Percentiles rank a stretch among this genome's conserved stretches.
phyloP scores from a whole-genome alignment of 1,140 invertebrate genomes.

The Lordiphosa mommai region DNA sequence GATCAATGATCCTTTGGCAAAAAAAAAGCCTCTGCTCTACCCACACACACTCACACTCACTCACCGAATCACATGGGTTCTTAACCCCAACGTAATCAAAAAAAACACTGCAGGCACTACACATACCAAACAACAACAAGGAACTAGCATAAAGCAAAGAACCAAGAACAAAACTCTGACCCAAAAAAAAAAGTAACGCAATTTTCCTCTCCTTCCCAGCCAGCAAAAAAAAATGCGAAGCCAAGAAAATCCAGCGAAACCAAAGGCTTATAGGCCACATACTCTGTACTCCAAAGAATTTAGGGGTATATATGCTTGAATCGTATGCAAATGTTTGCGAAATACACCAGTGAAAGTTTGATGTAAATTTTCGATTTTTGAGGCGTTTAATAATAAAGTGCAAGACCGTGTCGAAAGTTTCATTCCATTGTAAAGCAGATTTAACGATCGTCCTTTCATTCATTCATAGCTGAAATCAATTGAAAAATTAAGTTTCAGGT shows the following conservation, averaged over 20 bases:
- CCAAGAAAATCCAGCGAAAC: conserved; percentile 40
- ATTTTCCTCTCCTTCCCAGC: conserved; percentile 17
- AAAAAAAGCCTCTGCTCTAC: conserved; percentile 18
- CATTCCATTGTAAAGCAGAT: too few species aligned
- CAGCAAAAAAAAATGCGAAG: conserved; percentile 8
- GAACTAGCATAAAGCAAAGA: conserved; percentile 3
- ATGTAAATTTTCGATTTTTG: too few species aligned
- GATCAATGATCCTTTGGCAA: conserved; percentile 3
- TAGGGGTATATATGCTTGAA: too few species aligned
- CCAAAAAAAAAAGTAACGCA: conserved; percentile 23
- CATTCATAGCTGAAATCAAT: too few species aligned
- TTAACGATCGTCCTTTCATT: too few species aligned
- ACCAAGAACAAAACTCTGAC: conserved; percentile 6
- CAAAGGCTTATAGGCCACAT: conserved; percentile 9
- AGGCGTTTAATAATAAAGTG: too few species aligned
- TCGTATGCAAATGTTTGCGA: too few species aligned
- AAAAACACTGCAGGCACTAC: conserved; percentile 10
- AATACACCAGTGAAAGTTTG: too few species aligned
- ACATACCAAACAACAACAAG: conserved; percentile 4
- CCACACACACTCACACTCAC: conserved; percentile 12
- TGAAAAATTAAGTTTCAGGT: too few species aligned
- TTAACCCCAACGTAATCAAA: conserved; percentile 33
- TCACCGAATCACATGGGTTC: conserved; percentile 1
- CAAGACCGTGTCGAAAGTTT: too few species aligned
- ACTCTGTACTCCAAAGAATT: background rate